Evolutionary conservation across 2,113 vertebrate species (phyloP).

Genomic region (Etheostoma cragini): DNA sequence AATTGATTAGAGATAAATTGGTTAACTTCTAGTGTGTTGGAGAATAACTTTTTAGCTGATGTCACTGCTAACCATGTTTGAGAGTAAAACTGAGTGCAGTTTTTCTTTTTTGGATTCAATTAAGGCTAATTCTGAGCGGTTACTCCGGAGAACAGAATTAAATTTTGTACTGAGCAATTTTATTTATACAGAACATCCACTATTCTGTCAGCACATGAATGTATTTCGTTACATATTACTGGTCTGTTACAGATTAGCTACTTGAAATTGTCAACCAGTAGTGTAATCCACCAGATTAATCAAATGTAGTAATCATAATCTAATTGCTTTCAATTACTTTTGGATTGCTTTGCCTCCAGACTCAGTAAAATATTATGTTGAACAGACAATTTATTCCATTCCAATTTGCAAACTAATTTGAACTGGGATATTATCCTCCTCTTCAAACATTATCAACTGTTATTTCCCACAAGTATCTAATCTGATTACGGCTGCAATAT

Average conservation of each 20-base stretch:
- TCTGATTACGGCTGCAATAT: constrained; percentile 75
- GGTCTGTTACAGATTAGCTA: constrained; percentile 31
- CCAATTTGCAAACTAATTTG: constrained; percentile 80
- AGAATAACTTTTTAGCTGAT: constrained; percentile 36
- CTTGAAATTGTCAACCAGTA: constrained; percentile 37
- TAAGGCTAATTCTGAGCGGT: constrained; percentile 9
- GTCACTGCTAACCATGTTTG: neutral
- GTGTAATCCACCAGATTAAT: constrained; percentile 68
- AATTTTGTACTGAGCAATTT: neutral
- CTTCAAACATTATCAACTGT: constrained; percentile 77
- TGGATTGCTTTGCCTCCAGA: constrained; percentile 71
- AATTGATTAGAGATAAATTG: constrained; percentile 53
- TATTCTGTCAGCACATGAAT: constrained; percentile 11
- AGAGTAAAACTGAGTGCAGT: neutral
- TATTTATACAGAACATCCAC: constrained; percentile 6
- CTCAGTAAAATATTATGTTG: constrained; percentile 72
- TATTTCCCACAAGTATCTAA: constrained; percentile 81
- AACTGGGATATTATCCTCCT: constrained; percentile 77
- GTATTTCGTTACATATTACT: constrained; percentile 4
- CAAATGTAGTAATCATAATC: constrained; percentile 74
- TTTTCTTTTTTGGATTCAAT: neutral
- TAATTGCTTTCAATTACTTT: constrained; percentile 78
- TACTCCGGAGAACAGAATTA: constrained; percentile 15
- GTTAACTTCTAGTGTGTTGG: constrained; percentile 52
- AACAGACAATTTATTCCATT: constrained; percentile 80